Evolutionary conservation across 2,113 vertebrate genomes (phyloP), one percentile per base, ranked within the genome.

Genomic region (Xenopus laevis): DNA sequence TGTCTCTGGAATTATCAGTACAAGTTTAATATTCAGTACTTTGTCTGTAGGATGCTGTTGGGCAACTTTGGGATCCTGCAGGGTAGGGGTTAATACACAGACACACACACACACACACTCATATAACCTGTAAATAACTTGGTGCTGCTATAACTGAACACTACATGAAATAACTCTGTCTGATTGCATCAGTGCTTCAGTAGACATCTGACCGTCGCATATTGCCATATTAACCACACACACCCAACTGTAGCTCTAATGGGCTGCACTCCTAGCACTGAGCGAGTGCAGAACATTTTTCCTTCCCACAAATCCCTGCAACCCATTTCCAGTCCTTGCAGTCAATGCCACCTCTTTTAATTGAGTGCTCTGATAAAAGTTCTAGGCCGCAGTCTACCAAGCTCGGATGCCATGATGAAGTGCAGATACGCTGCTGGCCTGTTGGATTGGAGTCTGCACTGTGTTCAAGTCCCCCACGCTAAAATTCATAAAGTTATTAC

Each of bases 381-480:
- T 20, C 10, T 17, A 52, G 65, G 72, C 33, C 18, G 16, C 44
- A 75, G 68, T 80, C 87, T 93, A 99, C 97, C 97, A 99, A 53
- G 97, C 96, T 82, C 97, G 90, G 81, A 99, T 98, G 0, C 97
- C 94, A 70, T 98, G 96, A 70, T 98, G 96, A 83, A 99, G 84
- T 0, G 94, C 89, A 66, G 96, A 93, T 65, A 97, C 92, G 13
- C 92, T 93, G 23, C 86, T 88, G 82, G 86, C 87, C 63, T 92
- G 86, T 78, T 97, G 89, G 15, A 95, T 92, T 1, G 92, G 81
- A 53, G 88, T 87, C 81, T 94, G 96, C 79, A 91, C 93, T 0
- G 93, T 90, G 81, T 93, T 96, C 81, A 98, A 87, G 78, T 98
- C 96, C 82, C 92, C 94, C 0, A 95, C 92, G 79, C 95, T 82